Evolutionary conservation across 2,797 vertebrate species (phyloP).

Genomic region (Rallus crepitans): DNA sequence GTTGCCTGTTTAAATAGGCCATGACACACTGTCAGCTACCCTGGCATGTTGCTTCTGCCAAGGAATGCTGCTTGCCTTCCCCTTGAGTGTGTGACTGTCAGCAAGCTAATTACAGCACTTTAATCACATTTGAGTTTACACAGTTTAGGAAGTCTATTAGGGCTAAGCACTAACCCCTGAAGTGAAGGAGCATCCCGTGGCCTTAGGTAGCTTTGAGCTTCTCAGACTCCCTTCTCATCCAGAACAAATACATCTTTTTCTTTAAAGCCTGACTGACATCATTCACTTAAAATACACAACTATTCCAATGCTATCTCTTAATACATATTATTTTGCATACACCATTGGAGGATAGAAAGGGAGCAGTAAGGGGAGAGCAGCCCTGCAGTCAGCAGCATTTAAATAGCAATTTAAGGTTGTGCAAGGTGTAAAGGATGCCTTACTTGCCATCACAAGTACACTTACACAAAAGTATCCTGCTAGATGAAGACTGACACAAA

Average conservation of each 20-base stretch:
- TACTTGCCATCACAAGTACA: neutral
- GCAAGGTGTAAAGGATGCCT: neutral
- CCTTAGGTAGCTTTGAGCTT: neutral
- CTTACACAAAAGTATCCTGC: neutral
- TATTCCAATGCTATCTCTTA: neutral
- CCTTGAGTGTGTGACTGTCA: neutral
- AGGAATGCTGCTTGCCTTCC: conserved; percentile 15
- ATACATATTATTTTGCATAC: neutral
- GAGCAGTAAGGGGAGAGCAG: neutral
- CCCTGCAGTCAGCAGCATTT: neutral
- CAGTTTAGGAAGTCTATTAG: conserved; percentile 17
- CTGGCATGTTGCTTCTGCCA: neutral
- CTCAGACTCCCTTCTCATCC: neutral
- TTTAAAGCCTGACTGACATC: conserved; percentile 24
- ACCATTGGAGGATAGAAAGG: neutral
- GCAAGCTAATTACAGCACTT: neutral
- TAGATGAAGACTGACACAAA: neutral
- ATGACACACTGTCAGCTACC: conserved; percentile 46
- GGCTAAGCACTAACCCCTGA: neutral
- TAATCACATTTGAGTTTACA: neutral
- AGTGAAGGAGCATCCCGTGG: neutral
- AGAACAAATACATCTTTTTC: neutral
- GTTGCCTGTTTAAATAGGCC: conserved; percentile 28
- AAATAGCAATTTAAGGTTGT: neutral
- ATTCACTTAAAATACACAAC: conserved; percentile 44